Evolutionary conservation across 2,113 vertebrate genomes (phyloP).

Genomic region (Anolis sagrei): DNA sequence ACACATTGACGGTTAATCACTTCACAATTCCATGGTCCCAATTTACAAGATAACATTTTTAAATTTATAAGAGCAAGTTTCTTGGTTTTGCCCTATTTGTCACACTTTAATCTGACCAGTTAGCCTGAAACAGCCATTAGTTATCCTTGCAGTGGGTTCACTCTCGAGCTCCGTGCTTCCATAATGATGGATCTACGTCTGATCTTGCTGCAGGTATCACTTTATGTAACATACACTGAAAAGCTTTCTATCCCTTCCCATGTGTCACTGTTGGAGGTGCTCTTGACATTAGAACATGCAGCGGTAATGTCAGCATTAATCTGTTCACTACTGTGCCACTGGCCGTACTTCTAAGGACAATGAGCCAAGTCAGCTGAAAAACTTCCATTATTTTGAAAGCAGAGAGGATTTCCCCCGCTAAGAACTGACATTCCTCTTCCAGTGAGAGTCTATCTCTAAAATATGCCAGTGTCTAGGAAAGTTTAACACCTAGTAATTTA

Average conservation of each 20-base stretch:
- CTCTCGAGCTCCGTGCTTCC: background rate
- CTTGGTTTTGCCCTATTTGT: background rate
- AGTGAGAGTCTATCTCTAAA: background rate
- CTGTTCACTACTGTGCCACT: background rate
- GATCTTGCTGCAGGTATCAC: background rate
- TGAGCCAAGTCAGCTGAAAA: background rate
- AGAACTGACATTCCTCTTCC: background rate
- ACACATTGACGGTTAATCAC: background rate
- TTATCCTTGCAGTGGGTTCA: background rate
- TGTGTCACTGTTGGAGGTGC: background rate
- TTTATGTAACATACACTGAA: background rate
- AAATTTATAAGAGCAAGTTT: background rate
- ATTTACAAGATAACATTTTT: background rate
- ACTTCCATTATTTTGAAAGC: background rate
- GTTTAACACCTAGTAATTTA: background rate
- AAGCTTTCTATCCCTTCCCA: background rate
- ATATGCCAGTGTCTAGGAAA: background rate
- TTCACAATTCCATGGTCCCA: background rate
- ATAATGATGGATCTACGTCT: background rate
- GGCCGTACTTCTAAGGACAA: background rate
- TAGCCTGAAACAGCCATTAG: background rate
- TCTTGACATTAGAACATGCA: background rate
- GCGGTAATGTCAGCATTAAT: background rate
- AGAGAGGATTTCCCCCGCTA: background rate
- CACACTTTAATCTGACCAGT: background rate